A percentile compares a stretch with the other conserved stretches of the same genome.
Conservation (phyloP, 2,797 vertebrate species). For the Ceryle rudis region DNA sequence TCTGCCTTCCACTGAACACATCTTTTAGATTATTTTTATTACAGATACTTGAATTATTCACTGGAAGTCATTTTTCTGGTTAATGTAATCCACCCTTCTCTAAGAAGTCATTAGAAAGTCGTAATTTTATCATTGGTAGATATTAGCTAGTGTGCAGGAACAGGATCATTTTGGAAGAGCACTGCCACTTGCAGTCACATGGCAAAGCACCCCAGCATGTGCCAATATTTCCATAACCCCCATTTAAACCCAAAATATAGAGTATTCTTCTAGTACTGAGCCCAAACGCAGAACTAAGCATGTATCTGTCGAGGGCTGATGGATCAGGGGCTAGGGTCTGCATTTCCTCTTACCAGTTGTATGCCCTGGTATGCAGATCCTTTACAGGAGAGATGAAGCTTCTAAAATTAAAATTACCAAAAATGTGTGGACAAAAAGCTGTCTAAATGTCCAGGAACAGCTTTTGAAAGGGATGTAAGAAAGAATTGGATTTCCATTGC, state of each 20-base stretch:
- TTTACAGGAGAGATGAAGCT: background rate
- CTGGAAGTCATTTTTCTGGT: background rate
- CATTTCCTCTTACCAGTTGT: background rate
- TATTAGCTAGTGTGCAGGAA: background rate
- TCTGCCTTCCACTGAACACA: background rate
- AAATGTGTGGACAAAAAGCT: background rate
- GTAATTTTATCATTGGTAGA: background rate
- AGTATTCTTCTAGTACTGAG: background rate
- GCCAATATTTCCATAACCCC: background rate
- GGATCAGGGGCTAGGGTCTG: background rate
- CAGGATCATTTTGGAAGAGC: background rate
- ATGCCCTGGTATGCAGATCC: fast-evolving
- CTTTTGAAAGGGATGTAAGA: background rate
- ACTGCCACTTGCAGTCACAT: background rate
- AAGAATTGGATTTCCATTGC: background rate
- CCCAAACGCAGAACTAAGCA: background rate
- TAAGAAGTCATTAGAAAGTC: background rate
- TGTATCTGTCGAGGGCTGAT: background rate
- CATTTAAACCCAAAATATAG: background rate
- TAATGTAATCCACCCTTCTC: background rate
- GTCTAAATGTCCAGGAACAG: background rate
- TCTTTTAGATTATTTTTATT: conserved; percentile 1
- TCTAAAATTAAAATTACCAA: background rate
- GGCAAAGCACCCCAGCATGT: background rate
- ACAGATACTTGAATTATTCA: background rate